Conservation (phyloP, 2,888 invertebrate genomes). For the Protodeltote pygarga region DNA sequence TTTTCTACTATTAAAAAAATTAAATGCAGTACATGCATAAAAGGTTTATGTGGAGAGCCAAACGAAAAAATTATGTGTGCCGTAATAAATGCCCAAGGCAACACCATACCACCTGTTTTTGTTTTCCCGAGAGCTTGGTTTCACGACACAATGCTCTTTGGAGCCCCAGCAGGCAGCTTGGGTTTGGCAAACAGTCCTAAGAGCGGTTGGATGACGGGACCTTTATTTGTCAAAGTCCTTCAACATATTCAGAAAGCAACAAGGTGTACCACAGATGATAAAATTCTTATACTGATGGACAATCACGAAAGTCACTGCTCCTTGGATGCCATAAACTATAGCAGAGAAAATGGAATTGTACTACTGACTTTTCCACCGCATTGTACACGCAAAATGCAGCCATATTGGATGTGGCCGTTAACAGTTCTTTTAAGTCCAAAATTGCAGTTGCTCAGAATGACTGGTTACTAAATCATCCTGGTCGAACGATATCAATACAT, state of each 20-base stretch:
- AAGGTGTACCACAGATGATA: constrained; percentile 39
- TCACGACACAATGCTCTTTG: not conserved
- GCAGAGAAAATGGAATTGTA: constrained; percentile 16
- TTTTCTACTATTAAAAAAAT: no score
- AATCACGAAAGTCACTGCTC: constrained; percentile 34
- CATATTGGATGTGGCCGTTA: constrained; percentile 30
- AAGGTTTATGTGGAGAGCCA: constrained; percentile 41
- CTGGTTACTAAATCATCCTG: constrained; percentile 27
- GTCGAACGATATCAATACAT: constrained; percentile 30
- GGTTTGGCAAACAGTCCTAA: constrained; percentile 48
- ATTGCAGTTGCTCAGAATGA: constrained; percentile 27
- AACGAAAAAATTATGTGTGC: constrained; percentile 43
- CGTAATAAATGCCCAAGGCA: constrained; percentile 44
- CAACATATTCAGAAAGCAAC: constrained; percentile 25
- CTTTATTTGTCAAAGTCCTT: constrained; percentile 50
- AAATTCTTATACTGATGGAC: constrained; percentile 23
- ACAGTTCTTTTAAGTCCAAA: constrained; percentile 25
- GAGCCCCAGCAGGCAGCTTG: constrained; percentile 27
- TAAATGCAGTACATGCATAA: constrained; percentile 22
- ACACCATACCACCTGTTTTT: constrained; percentile 48
- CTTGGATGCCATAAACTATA: constrained; percentile 24
- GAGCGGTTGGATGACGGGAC: constrained; percentile 53
- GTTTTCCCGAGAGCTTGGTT: constrained; percentile 23
- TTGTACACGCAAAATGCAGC: constrained; percentile 28
- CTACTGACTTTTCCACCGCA: constrained; percentile 30